phyloP scores from a whole-genome alignment of 2,797 vertebrate genomes.

The Hoplostethus mediterraneus region DNA sequence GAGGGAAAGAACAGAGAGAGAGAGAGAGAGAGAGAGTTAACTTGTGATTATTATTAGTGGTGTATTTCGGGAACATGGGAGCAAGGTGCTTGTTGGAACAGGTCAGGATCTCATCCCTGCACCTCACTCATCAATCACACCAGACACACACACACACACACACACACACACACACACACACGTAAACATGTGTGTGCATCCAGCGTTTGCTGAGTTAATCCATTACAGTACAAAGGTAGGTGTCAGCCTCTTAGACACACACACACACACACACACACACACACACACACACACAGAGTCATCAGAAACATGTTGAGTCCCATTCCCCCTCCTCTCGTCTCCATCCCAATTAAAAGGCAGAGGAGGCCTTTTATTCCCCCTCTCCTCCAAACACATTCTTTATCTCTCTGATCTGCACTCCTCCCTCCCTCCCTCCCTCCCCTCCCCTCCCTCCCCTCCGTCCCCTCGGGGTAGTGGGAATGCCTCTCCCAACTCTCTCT shows the following conservation, averaged over 20 bases:
- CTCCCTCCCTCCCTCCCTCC: slow-evolving; percentile 52
- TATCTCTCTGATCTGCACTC: slow-evolving; percentile 82
- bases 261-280: slow-evolving; percentile 21
- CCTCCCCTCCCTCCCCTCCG: slow-evolving; percentile 63
- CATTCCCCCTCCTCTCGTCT: slow-evolving; percentile 77
- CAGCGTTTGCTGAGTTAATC: slow-evolving; percentile 73
- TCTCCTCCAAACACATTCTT: slow-evolving; percentile 79
- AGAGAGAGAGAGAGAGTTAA: slow-evolving; percentile 22
- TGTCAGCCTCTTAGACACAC: slow-evolving; percentile 68
- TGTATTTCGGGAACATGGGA: slow-evolving; percentile 71
- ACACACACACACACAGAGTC: slow-evolving; percentile 54
- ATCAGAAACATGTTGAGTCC: slow-evolving; percentile 86
- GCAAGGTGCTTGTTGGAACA: slow-evolving; percentile 79
- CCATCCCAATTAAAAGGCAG: slow-evolving; percentile 86
- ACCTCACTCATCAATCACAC: slow-evolving; percentile 78
- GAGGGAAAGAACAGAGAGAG: slow-evolving; percentile 48
- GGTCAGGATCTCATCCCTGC: slow-evolving; percentile 66
- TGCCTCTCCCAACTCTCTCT: slow-evolving; percentile 77
- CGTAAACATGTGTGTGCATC: slow-evolving; percentile 3
- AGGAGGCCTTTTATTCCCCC: slow-evolving; percentile 77
- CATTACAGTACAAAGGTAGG: slow-evolving; percentile 77
- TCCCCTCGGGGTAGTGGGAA: slow-evolving; percentile 82
- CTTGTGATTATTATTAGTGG: slow-evolving; percentile 69
- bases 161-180: slow-evolving; percentile 58
- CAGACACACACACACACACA: slow-evolving; percentile 66